Evolutionary conservation across 2,888 invertebrate species (phyloP), one percentile per base, ranked within the genome.

Genomic region (Coremacera marginata): DNA sequence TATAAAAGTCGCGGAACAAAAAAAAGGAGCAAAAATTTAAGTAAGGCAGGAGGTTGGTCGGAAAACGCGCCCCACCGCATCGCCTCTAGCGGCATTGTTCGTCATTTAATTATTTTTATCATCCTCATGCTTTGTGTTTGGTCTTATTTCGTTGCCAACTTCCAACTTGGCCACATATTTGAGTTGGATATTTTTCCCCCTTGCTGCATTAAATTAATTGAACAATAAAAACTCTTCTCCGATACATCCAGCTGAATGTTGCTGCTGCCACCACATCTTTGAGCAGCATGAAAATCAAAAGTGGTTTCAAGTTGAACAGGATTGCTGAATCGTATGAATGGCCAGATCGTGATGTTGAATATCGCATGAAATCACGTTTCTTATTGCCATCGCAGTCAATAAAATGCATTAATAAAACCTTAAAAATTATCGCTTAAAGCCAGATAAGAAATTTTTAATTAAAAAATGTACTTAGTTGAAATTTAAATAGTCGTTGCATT

Each of bases 31-130:
- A 83, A 82, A 84, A 87, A 86, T 84, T 84, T 83, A 88, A 88
- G 88, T 88, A 88, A 88, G 88, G 89, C 88, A 88, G 89, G 88
- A 88, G 89, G 88, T 88, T 87, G 19, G 44, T 44, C 14, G 44
- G 14, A 3, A 44, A 44, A 31, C 1, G 27, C 67, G 55, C 57
- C 77, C 76, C 75, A 79, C 78, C 44, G 49, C 57, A 68, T n/a
- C 49, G 67, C 77, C 65, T 68, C 71, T 67, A 81, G 83, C 85
- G 84, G 83, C 82, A 80, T 44, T 44, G 44, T 44, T 44, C 44
- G 80, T 79, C 83, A 82, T 82, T 86, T 84, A 84, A 86, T 86
- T 86, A 85, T 85, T 79, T 79, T 80, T 81, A 78, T 73, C 44
- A 44, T 44, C n/a, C n/a, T n/a, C 44, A 44, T 44, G 31, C 5